A percentile compares a stretch with the other conserved stretches of the same genome.
Evolutionary conservation across 2,888 invertebrate species (phyloP).

Genomic region (Deroplatys truncata): DNA sequence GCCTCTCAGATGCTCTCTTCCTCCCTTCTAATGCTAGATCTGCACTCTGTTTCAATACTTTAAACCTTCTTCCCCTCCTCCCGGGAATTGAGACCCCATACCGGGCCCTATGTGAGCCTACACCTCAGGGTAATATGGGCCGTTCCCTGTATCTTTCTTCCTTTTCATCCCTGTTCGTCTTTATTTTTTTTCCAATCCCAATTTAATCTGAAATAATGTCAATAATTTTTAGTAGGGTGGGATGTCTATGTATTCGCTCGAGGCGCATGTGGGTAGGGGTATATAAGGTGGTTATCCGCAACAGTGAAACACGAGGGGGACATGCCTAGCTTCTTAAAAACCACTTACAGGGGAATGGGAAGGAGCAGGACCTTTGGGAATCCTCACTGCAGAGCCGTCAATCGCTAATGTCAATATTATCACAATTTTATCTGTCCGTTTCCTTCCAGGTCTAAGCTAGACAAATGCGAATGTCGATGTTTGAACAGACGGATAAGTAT

Average conservation of each 20-base stretch:
- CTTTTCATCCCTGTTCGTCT: constrained; percentile 11
- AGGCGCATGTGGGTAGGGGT: not conserved
- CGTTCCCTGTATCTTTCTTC: constrained; percentile 9
- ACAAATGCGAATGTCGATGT: not conserved
- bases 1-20: not conserved
- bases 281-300: constrained; percentile 27
- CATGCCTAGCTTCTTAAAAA: constrained; percentile 25
- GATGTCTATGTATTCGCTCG: not conserved
- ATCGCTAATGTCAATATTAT: constrained; percentile 33
- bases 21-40: not conserved
- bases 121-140: constrained; percentile 18
- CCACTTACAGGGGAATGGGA: constrained; percentile 25
- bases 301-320: constrained; percentile 19
- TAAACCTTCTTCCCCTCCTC: constrained; percentile 6
- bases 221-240: constrained; percentile 33
- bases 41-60: constrained; percentile 13
- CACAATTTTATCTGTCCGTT: constrained; percentile 24
- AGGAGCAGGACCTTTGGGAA: constrained; percentile 11
- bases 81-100: not conserved
- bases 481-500: not conserved
- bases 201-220: constrained; percentile 38
- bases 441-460: not conserved
- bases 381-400: not conserved
- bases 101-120: not conserved
- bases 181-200: constrained; percentile 38